Percentiles rank a stretch among this genome's conserved stretches.
Evolutionary conservation across 2,113 vertebrate genomes (phyloP).

Genomic region (Crocuta crocuta): DNA sequence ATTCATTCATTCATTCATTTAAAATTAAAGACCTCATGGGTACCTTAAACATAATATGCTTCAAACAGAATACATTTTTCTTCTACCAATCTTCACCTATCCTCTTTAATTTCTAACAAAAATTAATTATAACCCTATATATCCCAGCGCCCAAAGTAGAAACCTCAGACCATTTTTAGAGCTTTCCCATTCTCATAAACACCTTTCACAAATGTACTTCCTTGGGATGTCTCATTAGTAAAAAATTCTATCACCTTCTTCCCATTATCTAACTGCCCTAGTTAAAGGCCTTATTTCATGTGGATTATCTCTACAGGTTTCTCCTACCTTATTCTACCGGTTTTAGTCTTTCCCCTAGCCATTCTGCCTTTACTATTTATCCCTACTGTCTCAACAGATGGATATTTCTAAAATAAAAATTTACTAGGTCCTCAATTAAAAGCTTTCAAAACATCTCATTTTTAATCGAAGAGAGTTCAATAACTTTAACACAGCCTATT

Average conservation of each 20-base stretch:
- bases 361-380: background rate
- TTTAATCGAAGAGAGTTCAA: background rate
- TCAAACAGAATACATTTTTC: background rate
- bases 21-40: conserved; percentile 18
- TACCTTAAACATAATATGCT: background rate
- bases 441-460: background rate
- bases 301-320: background rate
- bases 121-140: conserved; percentile 25
- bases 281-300: background rate
- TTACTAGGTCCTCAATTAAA: background rate
- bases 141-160: background rate
- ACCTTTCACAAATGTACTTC: background rate
- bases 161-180: background rate
- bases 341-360: background rate
- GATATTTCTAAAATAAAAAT: background rate
- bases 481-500: background rate
- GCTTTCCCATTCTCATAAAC: background rate
- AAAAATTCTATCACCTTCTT: background rate
- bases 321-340: background rate
- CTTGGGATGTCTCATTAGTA: background rate
- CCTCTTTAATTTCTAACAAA: conserved; percentile 6
- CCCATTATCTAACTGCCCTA: background rate
- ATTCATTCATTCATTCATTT: background rate
- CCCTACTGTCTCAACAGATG: background rate
- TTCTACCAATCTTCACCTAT: background rate